phyloP scores from a whole-genome alignment of 2,888 invertebrate species.

The Coremacera marginata region DNA sequence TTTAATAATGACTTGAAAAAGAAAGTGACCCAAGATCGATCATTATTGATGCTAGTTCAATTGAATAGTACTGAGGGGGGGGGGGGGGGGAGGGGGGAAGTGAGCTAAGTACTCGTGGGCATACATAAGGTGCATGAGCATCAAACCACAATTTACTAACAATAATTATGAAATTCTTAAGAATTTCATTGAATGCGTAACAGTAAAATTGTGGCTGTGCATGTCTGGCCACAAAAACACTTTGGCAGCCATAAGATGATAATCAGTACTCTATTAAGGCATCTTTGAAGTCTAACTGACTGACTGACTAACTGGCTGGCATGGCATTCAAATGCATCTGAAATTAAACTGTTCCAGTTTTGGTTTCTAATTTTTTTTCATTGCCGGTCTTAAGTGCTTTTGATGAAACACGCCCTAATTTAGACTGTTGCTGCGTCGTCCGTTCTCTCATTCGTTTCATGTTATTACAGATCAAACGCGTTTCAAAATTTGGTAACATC shows the following conservation, averaged over 20 bases:
- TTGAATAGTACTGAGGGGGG: conserved; percentile 4
- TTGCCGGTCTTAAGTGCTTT: conserved; percentile 43
- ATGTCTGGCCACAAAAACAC: conserved; percentile 25
- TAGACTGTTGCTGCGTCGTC: background rate
- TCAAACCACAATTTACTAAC: background rate
- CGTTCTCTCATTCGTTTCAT: background rate
- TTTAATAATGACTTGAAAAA: conserved; percentile 9
- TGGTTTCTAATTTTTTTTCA: conserved; percentile 34
- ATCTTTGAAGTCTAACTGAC: conserved; percentile 37
- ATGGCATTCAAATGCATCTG: conserved; percentile 57
- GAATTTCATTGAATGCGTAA: conserved; percentile 27
- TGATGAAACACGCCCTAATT: conserved; percentile 50
- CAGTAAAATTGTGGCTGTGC: conserved; percentile 13
- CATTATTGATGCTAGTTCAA: conserved; percentile 6
- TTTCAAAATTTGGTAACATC: conserved; percentile 12
- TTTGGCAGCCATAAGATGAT: conserved; percentile 58
- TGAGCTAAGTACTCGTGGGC: background rate
- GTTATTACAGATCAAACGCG: conserved; percentile 11
- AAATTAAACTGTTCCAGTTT: conserved; percentile 13
- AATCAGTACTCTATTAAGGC: conserved; percentile 63
- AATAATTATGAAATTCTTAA: conserved; percentile 30
- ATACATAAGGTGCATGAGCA: background rate
- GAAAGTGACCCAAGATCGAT: conserved; percentile 34
- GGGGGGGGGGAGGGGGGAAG: background rate
- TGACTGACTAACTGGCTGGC: conserved; percentile 15